Evolutionary conservation across 2,113 vertebrate species (phyloP), one percentile per base, ranked within the genome.

Genomic region (Lates calcarifer): DNA sequence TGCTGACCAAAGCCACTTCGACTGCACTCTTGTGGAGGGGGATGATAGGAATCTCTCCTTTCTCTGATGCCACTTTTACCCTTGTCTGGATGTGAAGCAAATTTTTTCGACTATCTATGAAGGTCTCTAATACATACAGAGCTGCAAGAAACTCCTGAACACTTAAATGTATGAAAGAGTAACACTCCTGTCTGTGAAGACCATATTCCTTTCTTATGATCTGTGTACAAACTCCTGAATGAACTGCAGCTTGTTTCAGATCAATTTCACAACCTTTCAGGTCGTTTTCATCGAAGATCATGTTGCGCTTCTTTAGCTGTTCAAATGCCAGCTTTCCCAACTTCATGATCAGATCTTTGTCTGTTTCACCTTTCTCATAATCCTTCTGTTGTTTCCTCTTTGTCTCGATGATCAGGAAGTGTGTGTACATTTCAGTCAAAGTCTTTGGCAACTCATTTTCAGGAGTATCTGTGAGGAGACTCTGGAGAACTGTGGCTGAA

Each of bases 71-170:
- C 10, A 33, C 33, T 33, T 1, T 81, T 26, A 45, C 41, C 2
- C 20, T 5, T 18, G 1, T 28, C 22, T 5, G 2, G 1, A 1
- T 60, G 15, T 20, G 9, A 39, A 74, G 63, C 14, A 74, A 35
- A 55, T 74, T 78, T 56, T 53, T 13, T 64, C 49, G 24, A 0
- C 28, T 4, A 8, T 37, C 28, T 3, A 64, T 61, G 17, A 81
- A 86, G 10, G 67, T 81, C 56, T 81, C 56, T 13, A 77, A 72
- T 1, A 86, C 83, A 43, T 86, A 86, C 13, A 82, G 58, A 35
- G 84, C 84, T 37, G 84, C 79, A 22, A 86, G 79, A 47, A 82
- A 82, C 70, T 86, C 79, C 49, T 86, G 84, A 43, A 86, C 35
- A 37, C 41, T 86, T 37, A 82, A 58, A 63, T 86, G 79, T 24